phyloP scores from a whole-genome alignment of 2,113 vertebrate species.

The Poeciliopsis occidentalis region DNA sequence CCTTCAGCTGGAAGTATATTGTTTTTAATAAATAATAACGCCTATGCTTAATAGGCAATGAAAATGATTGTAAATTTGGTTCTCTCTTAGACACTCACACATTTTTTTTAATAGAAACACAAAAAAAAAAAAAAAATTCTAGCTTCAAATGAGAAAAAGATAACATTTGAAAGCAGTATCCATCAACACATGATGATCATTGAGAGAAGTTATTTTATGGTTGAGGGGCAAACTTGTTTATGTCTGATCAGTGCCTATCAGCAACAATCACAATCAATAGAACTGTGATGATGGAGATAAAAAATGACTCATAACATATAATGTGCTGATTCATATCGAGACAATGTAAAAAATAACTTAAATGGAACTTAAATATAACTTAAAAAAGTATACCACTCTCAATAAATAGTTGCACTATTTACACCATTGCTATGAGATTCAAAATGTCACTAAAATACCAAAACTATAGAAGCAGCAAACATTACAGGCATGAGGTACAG shows the following conservation, averaged over 20 bases:
- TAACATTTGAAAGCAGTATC: slow-evolving; percentile 57
- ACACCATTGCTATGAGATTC: slow-evolving; percentile 97
- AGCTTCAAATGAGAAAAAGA: slow-evolving; percentile 26
- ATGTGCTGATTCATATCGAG: slow-evolving; percentile 86
- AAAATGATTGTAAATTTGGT: slow-evolving; percentile 23
- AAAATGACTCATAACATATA: slow-evolving; percentile 75
- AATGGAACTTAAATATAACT: slow-evolving; percentile 99
- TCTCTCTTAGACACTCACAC: slow-evolving; percentile 35
- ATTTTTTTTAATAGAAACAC: slow-evolving; percentile 4
- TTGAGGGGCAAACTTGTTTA: slow-evolving; percentile 59
- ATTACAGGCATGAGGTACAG: slow-evolving; percentile 98
- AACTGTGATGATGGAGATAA: slow-evolving; percentile 38
- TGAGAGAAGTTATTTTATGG: slow-evolving; percentile 30
- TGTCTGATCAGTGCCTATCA: slow-evolving; percentile 74
- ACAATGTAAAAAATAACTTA: slow-evolving; percentile 99
- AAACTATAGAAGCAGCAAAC: slow-evolving; percentile 92
- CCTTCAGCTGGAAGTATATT: slow-evolving; percentile 19
- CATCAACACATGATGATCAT: slow-evolving; percentile 44
- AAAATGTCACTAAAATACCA: slow-evolving; percentile 86
- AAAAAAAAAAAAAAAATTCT: slow-evolving; percentile 59
- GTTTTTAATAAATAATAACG: slow-evolving; percentile 32
- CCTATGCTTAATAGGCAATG: slow-evolving; percentile 5
- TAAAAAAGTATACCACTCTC: slow-evolving; percentile 99
- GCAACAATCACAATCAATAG: slow-evolving; percentile 61
- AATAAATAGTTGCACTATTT: slow-evolving; percentile 99